A percentile compares a stretch with the other conserved stretches of the same genome.
These are phyloP conservation scores for Salvelinus alpinus DNA, from an alignment of 2,113 vertebrate species.

Conservation along the genomic window DNA sequence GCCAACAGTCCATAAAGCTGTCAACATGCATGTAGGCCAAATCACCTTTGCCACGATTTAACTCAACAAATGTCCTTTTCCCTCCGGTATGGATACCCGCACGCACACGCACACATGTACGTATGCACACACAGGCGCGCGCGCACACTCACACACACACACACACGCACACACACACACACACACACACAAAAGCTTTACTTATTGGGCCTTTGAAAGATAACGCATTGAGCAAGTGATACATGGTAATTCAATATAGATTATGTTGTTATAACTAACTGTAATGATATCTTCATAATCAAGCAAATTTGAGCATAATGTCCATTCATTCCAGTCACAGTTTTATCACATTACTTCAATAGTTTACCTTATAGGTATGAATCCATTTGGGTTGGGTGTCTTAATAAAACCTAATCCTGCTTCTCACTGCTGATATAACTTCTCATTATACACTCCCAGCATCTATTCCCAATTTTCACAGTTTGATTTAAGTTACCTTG, in stretches of 20 bases:
- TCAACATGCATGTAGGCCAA: slow-evolving; percentile 53
- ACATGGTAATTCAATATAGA: background rate
- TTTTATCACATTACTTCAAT: slow-evolving; percentile 1
- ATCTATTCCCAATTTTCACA: slow-evolving; percentile 13
- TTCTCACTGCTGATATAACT: background rate
- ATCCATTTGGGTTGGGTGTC: background rate
- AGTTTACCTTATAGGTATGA: slow-evolving; percentile 2
- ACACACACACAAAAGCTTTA: background rate
- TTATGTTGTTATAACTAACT: background rate
- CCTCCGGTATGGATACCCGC: slow-evolving; percentile 10
- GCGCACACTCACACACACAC: background rate
- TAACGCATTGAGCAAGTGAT: background rate
- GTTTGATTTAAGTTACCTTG: slow-evolving; percentile 16
- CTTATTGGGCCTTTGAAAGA: background rate
- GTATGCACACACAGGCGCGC: background rate
- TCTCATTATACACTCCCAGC: slow-evolving; percentile 4
- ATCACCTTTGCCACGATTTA: slow-evolving; percentile 58
- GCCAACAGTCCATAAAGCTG: slow-evolving; percentile 56
- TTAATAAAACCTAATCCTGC: slow-evolving; percentile 12
- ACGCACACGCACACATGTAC: background rate
- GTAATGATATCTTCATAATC: background rate
- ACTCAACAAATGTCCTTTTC: slow-evolving; percentile 47
- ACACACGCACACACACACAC: background rate
- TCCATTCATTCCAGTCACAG: background rate
- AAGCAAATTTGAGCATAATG: background rate